Evolutionary conservation across 2,113 vertebrate species (phyloP), one percentile per base, ranked within the genome.

Genomic region (Odontophorus gujanensis): DNA sequence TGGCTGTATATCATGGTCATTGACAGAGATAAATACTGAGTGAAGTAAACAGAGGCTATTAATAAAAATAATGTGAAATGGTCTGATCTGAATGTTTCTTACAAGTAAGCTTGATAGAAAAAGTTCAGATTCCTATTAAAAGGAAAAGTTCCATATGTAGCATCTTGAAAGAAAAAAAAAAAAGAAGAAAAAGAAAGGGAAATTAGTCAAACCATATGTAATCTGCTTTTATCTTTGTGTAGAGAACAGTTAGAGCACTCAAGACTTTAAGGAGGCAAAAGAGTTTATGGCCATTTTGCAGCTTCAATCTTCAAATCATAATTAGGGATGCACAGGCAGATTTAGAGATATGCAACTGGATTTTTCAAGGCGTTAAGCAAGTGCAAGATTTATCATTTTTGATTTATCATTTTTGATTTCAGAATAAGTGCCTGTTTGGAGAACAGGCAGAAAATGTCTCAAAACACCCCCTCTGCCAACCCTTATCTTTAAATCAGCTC

Each of bases 11-110:
- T 95, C 40, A 81, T 4, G 22, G 90, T 88, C 96, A 87, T 66
- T 93, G 96, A 95, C 92, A 85, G 92, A 96, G 97, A 98, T 93
- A 97, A 97, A 94, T 84, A 96, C 95, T 89, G 95, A 95, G 95
- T 75, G 82, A 95, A 90, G 83, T 87, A 96, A 96, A 83, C 71
- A 95, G 73, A 47, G 88, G 42, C 88, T 96, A 96, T 97, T 96
- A 96, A 96, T 96, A 97, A 97, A 96, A 91, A 38, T 90, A 66
- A 69, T 43, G 43, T 82, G 96, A 91, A 91, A 96, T 72, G 74
- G 83, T 55, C 7, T 92, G 74, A 67, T 84, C 77, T 91, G 88
- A 93, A 91, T 73, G 34, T 50, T 90, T 91, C 65, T 85, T 45
- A 73, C 50, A 40, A 45, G 21, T 20, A 85, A 80, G 38, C 3